Evolutionary conservation across 2,888 invertebrate genomes (phyloP).

Genomic region (Pedicia rivosa): DNA sequence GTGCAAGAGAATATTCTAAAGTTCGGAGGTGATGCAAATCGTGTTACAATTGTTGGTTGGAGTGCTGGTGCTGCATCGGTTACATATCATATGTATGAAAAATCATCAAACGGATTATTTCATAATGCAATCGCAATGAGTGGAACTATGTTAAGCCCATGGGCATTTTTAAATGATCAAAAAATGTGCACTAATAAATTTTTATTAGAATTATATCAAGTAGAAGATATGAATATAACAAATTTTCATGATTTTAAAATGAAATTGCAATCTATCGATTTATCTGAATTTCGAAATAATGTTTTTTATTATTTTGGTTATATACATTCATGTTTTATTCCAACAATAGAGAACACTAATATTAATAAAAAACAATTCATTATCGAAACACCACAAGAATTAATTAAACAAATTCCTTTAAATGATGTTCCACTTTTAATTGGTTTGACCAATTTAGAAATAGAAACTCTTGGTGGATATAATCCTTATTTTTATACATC

Average conservation of each 20-base stretch:
- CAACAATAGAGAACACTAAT: slow-evolving; percentile 2
- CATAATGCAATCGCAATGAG: slow-evolving; percentile 9
- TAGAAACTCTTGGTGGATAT: no score
- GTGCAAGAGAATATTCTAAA: slow-evolving; percentile 7
- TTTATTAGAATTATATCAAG: no score
- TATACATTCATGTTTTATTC: slow-evolving; percentile 5
- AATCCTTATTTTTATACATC: no score
- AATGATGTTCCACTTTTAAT: no score
- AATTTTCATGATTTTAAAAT: neutral
- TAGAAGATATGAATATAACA: neutral
- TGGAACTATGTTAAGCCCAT: slow-evolving; percentile 9
- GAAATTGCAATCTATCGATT: neutral
- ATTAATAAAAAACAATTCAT: no score
- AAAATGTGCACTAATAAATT: neutral
- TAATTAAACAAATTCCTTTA: no score
- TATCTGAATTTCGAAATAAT: neutral
- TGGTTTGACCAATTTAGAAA: no score
- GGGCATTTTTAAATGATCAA: slow-evolving; percentile 5
- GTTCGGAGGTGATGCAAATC: slow-evolving; percentile 9
- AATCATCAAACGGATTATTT: slow-evolving; percentile 8
- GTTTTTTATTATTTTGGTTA: slow-evolving; percentile 7
- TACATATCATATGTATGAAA: slow-evolving; percentile 10
- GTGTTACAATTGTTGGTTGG: slow-evolving; percentile 11
- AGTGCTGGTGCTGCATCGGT: slow-evolving; percentile 11
- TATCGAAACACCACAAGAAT: no score